phyloP scores from a whole-genome alignment of 30 jellyfish, hydroid and myxozoan species.

The Chironex yamaguchii region DNA sequence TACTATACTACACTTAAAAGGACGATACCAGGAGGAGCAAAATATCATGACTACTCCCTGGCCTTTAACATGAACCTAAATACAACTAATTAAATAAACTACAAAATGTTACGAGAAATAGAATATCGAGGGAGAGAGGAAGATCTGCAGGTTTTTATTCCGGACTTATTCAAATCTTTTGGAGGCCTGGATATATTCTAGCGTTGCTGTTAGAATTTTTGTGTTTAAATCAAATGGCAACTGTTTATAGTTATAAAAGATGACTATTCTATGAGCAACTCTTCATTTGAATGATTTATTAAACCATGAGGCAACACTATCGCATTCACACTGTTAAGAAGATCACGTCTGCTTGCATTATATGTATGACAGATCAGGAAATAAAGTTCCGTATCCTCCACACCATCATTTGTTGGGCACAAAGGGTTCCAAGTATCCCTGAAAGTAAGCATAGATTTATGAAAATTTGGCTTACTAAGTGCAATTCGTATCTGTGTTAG shows the following conservation, averaged over 20 bases:
- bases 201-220: background rate
- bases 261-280: constrained; percentile 8
- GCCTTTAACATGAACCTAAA: too few relatives aligned
- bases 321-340: background rate
- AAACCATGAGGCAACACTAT: constrained; percentile 4
- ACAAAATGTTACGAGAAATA: too few relatives aligned
- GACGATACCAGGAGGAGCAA: too few relatives aligned
- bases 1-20: too few relatives aligned
- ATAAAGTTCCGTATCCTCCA: constrained; percentile 22
- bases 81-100: too few relatives aligned
- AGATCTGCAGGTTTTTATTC: constrained; percentile 81
- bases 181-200: background rate
- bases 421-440: constrained; percentile 22
- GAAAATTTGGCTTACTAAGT: constrained; percentile 4
- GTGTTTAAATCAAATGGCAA: constrained; percentile 10
- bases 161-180: background rate
- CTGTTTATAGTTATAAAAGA: background rate
- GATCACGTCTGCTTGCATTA: constrained; percentile 26
- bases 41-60: too few relatives aligned
- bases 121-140: too few relatives aligned
- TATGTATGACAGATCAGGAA: constrained; percentile 15
- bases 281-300: background rate
- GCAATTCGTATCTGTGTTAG: constrained; percentile 33
- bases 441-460: background rate
- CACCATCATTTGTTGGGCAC: constrained; percentile 6